Conservation (phyloP, 2,888 invertebrate species). For the Argyresthia albistria region DNA sequence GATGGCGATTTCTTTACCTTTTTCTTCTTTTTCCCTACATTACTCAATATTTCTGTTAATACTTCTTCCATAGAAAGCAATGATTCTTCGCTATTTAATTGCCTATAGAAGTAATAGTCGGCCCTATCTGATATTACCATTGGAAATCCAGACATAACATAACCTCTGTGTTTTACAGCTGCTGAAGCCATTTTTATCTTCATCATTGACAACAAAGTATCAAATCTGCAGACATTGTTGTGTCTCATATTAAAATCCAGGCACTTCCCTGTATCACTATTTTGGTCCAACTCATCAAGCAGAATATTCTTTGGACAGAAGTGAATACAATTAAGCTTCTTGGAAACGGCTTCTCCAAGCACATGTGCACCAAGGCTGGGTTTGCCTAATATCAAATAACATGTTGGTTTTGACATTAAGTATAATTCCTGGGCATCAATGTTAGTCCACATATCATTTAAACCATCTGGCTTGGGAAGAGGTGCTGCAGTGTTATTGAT, state of each 20-base stretch:
- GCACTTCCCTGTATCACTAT: slow-evolving; percentile 68
- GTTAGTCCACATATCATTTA: slow-evolving; percentile 57
- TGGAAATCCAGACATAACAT: slow-evolving; percentile 77
- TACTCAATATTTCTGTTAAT: slow-evolving; percentile 31
- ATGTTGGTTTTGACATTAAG: slow-evolving; percentile 62
- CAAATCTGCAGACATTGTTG: slow-evolving; percentile 60
- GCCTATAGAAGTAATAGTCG: slow-evolving; percentile 22
- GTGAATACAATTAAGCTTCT: slow-evolving; percentile 70
- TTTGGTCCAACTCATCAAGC: slow-evolving; percentile 69
- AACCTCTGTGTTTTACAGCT: slow-evolving; percentile 72
- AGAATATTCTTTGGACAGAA: slow-evolving; percentile 71
- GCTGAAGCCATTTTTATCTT: slow-evolving; percentile 61
- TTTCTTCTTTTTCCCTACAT: slow-evolving; percentile 41
- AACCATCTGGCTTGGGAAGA: slow-evolving; percentile 20
- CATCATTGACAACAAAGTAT: slow-evolving; percentile 64
- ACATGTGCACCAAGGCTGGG: slow-evolving; percentile 63
- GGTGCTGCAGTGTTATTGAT: slow-evolving; percentile 45
- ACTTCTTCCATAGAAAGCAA: slow-evolving; percentile 26
- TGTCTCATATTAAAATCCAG: slow-evolving; percentile 71
- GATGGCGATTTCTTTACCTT: slow-evolving; percentile 5
- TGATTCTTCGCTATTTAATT: slow-evolving; percentile 41
- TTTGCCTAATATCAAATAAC: slow-evolving; percentile 74
- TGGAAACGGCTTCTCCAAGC: slow-evolving; percentile 69
- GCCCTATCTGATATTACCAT: slow-evolving; percentile 56
- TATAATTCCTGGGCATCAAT: slow-evolving; percentile 61